Evolutionary conservation across 2,888 invertebrate species (phyloP).

Genomic region (Catocala sponsa): DNA sequence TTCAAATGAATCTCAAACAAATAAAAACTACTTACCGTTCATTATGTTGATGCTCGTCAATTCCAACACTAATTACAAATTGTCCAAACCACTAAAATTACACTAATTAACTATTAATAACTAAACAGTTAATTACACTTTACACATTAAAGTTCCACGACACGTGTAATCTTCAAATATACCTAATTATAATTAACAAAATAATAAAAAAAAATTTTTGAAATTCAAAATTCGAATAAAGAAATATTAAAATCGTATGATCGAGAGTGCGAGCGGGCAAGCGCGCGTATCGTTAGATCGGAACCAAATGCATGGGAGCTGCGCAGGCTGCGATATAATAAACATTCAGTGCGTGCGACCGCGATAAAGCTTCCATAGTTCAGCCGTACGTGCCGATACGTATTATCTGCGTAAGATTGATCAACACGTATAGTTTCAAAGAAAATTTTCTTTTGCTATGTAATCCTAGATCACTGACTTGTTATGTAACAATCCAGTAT

Average conservation of each 20-base stretch:
- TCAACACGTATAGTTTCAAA: not conserved
- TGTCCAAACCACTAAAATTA: constrained; percentile 38
- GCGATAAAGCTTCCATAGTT: constrained; percentile 40
- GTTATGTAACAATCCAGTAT: too few relatives aligned
- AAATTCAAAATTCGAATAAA: not conserved
- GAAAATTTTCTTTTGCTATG: not conserved
- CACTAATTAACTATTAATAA: constrained; percentile 24
- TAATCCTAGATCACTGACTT: too few relatives aligned
- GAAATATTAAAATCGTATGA: constrained; percentile 6
- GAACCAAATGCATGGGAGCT: constrained; percentile 53
- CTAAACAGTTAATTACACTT: constrained; percentile 30
- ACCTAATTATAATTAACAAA: constrained; percentile 2
- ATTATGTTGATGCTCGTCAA: constrained; percentile 27
- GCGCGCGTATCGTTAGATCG: constrained; percentile 53
- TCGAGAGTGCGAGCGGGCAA: constrained; percentile 37
- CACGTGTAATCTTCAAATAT: not conserved
- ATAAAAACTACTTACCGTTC: constrained; percentile 44
- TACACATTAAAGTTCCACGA: constrained; percentile 36
- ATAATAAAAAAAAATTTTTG: constrained; percentile 5
- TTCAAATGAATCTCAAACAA: constrained; percentile 3
- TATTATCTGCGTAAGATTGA: constrained; percentile 5
- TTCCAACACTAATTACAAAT: constrained; percentile 42
- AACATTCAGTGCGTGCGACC: constrained; percentile 45
- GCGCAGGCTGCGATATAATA: constrained; percentile 53
- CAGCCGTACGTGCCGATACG: constrained; percentile 42